A percentile compares a stretch with the other conserved stretches of the same genome.
phyloP scores from a whole-genome alignment of 2,113 vertebrate genomes.

The Neotragus pygmaeus region DNA sequence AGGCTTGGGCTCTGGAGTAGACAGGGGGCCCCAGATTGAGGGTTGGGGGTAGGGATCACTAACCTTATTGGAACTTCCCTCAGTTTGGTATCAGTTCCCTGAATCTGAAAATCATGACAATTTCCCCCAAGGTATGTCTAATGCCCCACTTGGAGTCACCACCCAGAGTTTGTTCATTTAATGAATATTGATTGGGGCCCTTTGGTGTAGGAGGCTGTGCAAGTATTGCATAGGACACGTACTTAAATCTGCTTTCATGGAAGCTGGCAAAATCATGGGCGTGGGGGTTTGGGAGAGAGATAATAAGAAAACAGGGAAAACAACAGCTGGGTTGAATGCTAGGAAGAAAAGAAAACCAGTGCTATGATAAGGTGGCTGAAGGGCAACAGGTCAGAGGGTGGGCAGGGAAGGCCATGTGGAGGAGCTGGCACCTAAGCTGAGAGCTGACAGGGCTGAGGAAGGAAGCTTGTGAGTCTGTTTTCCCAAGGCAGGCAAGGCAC shows the following conservation, averaged over 20 bases:
- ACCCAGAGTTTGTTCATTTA: not conserved
- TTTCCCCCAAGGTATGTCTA: not conserved
- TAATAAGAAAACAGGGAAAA: not conserved
- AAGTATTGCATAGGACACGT: not conserved
- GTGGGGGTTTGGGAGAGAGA: not conserved
- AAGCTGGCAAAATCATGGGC: not conserved
- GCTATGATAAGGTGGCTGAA: not conserved
- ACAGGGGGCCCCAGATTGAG: rapidly evolving
- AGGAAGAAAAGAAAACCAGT: not conserved
- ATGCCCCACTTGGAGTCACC: not conserved
- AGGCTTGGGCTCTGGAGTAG: not conserved
- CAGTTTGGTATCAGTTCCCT: not conserved
- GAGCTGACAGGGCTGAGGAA: not conserved
- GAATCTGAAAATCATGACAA: not conserved
- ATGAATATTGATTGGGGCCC: not conserved
- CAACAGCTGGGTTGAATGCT: not conserved
- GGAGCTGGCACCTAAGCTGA: not conserved
- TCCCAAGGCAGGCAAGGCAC: not conserved
- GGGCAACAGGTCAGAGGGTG: not conserved
- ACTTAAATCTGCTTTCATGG: not conserved
- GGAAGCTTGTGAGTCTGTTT: not conserved
- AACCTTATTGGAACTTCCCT: not conserved
- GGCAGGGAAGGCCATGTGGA: not conserved
- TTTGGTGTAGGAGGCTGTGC: not conserved
- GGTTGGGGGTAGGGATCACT: not conserved